Percentiles rank a stretch among this genome's conserved stretches.
Conservation (phyloP, 2,113 vertebrate species). For the Percina caprodes region DNA sequence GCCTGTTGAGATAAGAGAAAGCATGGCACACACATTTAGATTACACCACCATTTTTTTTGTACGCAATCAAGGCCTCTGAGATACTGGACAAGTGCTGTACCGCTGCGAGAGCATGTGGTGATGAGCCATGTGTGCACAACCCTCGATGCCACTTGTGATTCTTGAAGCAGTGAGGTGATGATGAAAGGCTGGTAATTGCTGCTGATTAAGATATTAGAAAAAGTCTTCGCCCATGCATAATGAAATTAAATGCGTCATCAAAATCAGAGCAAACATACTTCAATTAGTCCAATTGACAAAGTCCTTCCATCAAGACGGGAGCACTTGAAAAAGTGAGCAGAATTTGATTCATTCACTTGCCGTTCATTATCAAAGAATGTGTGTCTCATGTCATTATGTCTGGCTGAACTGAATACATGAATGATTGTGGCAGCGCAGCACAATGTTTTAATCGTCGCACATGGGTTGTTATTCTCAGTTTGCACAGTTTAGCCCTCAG, state of each 20-base stretch:
- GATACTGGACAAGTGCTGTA: conserved; percentile 53
- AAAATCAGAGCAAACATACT: conserved; percentile 67
- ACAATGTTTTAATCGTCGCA: conserved; percentile 24
- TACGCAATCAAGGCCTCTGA: conserved; percentile 55
- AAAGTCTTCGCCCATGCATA: conserved; percentile 69
- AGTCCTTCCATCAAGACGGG: conserved; percentile 49
- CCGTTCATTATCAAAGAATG: conserved; percentile 28
- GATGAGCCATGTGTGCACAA: conserved; percentile 58
- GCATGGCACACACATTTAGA: conserved; percentile 48
- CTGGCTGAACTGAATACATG: conserved; percentile 22
- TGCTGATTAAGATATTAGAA: conserved; percentile 78
- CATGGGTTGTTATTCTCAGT: conserved; percentile 16
- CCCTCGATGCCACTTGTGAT: conserved; percentile 67
- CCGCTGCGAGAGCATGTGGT: conserved; percentile 38
- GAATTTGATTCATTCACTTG: conserved; percentile 35
- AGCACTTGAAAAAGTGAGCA: conserved; percentile 47
- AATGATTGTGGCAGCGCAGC: conserved; percentile 21
- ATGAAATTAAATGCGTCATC: conserved; percentile 77
- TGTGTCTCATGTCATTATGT: conserved; percentile 18
- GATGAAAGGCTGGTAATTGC: conserved; percentile 72
- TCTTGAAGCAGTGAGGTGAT: conserved; percentile 61
- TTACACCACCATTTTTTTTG: conserved; percentile 46
- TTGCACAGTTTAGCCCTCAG: conserved; percentile 35
- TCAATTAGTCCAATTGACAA: conserved; percentile 64
- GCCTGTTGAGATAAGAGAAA: conserved; percentile 55